Base-by-base conservation (phyloP, 2,113 vertebrate genomes). In the Egretta garzetta region DNA sequence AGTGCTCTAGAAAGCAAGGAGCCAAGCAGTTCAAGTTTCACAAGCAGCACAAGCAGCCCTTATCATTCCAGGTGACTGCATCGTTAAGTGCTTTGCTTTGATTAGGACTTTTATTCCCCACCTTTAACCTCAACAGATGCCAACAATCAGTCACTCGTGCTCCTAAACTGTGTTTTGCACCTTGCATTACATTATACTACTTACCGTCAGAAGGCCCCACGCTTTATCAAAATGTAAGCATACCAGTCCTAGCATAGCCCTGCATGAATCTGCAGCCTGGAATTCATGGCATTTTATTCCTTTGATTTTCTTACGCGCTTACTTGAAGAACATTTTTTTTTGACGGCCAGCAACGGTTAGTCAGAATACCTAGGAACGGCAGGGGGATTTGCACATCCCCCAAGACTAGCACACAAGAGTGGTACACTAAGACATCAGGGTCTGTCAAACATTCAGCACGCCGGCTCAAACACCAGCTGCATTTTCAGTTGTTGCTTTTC, bases 51-150 rank as follows among this genome's bases (percentile, higher is more conserved):
- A 49, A 68, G 53, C 62, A 71, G 30, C 88, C 82, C 80, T 90
- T 93, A 86, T 93, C 94, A 95, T 95, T 94, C 88, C 94, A 97
- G 94, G 88, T 92, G 93, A 96, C 90, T 59, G 86, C 88, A 94
- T 52, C 91, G n/a, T 74, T 74, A 91, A 90, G 87, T 14, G 85
- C 84, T 82, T 72, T 89, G 89, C 75, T 95, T 93, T 76, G 79
- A 86, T 70, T 79, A 27, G 71, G 68, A 81, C 67, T 94, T 80
- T 90, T 35, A 83, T 70, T 91, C 91, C 93, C 58, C 95, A 95
- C 92, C 93, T 96, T 95, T 94, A 94, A 96, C 84, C 90, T 75
- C 79, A 33, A 39, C 27, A 95, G 70, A 88, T 66, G 81, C 62
- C 71, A 19, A 76, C 53, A n/a, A 47, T 28, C 81, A 72, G 52